Percentiles rank a stretch among this genome's conserved stretches.
Evolutionary conservation across 1,140 invertebrate genomes (phyloP).

Genomic region (Mizuhopecten yessoensis): DNA sequence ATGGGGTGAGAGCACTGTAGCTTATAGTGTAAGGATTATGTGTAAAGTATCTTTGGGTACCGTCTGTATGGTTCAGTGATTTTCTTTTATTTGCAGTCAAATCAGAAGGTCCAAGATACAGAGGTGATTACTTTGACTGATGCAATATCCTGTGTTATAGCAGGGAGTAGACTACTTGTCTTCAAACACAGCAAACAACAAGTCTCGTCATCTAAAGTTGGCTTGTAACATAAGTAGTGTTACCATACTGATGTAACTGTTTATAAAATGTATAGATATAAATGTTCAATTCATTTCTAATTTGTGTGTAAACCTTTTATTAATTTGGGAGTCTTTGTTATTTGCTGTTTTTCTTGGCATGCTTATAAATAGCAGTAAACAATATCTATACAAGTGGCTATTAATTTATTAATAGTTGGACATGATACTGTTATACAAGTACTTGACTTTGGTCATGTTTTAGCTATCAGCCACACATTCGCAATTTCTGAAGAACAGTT

Average conservation of each 20-base stretch:
- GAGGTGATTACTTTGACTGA: conserved; percentile 52
- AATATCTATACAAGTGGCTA: neutral
- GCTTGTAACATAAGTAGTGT: no score
- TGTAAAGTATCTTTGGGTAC: neutral
- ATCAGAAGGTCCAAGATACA: conserved; percentile 50
- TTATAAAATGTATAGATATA: neutral
- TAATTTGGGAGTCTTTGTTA: conserved; percentile 41
- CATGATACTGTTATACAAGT: conserved; percentile 9
- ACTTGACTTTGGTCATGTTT: conserved; percentile 20
- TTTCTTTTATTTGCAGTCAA: conserved; percentile 55
- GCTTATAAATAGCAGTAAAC: neutral
- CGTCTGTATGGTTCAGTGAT: neutral
- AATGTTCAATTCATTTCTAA: neutral
- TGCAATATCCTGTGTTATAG: neutral
- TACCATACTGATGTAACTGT: no score
- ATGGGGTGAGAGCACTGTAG: neutral
- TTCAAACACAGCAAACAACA: conserved; percentile 33
- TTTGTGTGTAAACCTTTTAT: conserved; percentile 38
- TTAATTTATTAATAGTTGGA: neutral
- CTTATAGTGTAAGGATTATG: neutral
- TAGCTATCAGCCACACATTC: conserved; percentile 51
- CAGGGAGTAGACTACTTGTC: neutral
- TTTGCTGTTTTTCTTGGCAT: conserved; percentile 25
- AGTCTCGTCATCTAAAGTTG: neutral
- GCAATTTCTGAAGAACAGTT: conserved; percentile 40